Evolutionary conservation across 2,797 vertebrate species (phyloP), one percentile per base, ranked within the genome.

Genomic region (Lutjanus argentimaculatus): DNA sequence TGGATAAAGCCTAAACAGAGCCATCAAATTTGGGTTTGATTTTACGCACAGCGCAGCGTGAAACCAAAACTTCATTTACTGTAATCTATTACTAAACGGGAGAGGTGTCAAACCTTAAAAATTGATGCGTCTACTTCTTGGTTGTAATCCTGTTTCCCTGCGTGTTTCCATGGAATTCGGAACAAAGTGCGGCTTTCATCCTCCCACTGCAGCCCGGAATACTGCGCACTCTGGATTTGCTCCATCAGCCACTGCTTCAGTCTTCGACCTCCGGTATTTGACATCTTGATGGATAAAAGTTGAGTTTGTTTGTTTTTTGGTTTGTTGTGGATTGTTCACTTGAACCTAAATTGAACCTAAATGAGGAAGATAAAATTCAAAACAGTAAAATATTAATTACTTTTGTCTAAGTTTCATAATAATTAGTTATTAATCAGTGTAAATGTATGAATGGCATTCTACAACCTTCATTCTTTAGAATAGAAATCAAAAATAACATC

Each of bases 121-220:
- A 99, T 99, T 0, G 98, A 99, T 0, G 99, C 99, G 1, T 99
- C 99, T 67, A 99, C 95, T 89, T 99, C 98, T 92, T 99, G 99
- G 86, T 99, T 99, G 85, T 99, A 99, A 82, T 99, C 99, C 92
- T 99, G 99, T 82, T 99, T 99, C 1, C 98, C 99, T 0, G 99
- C 98, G 0, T 99, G 99, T 84, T 99, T 99, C 98, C 99, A 99
- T 0, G 99, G 99, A 88, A 99, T 99, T 36, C 99, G 96, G 91
- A 99, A 99, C 96, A 98, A 97, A 43, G 91, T 96, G 80, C 94
- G 97, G 67, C 92, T 95, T 0, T 98, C 98, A 1, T 97, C 97
- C 73, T 99, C 99, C 99, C 99, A 99, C 74, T 97, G 94, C 49
- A 99, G 95, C 0, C 99, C 99, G 0, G 96, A 94, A 85, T 99